phyloP scores from a whole-genome alignment of 2,113 vertebrate species.

The Probosciger aterrimus region DNA sequence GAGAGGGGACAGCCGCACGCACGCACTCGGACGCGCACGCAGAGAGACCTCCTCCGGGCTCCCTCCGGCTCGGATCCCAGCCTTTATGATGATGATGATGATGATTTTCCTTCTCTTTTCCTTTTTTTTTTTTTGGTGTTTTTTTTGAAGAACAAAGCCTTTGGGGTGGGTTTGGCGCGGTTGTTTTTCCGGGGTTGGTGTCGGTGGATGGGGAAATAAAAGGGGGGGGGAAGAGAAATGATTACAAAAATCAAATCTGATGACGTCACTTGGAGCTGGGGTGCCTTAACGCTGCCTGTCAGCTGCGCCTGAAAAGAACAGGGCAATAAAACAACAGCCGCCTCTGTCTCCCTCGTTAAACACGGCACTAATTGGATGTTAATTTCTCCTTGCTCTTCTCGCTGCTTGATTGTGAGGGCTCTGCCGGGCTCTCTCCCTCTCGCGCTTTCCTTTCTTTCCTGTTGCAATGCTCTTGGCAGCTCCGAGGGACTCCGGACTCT shows the following conservation, averaged over 20 bases:
- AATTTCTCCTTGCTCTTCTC: slow-evolving; percentile 73
- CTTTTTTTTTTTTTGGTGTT: neutral
- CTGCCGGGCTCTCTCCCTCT: slow-evolving; percentile 26
- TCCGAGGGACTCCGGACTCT: slow-evolving; percentile 43
- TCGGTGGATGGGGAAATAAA: neutral
- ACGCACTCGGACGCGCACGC: neutral
- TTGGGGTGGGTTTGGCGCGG: slow-evolving; percentile 12
- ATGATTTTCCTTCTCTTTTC: neutral
- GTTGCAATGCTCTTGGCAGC: slow-evolving; percentile 61
- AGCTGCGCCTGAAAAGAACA: slow-evolving; percentile 69
- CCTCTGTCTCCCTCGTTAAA: slow-evolving; percentile 73
- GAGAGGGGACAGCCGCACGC: slow-evolving; percentile 5
- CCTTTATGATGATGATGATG: neutral
- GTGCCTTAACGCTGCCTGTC: slow-evolving; percentile 71
- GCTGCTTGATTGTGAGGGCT: slow-evolving; percentile 67
- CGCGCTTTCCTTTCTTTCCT: slow-evolving; percentile 36
- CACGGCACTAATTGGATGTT: slow-evolving; percentile 73
- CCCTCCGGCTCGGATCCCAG: neutral
- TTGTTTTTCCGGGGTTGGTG: slow-evolving; percentile 1
- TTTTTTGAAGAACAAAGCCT: slow-evolving; percentile 36
- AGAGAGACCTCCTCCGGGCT: neutral
- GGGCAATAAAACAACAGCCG: slow-evolving; percentile 73
- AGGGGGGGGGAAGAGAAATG: neutral
- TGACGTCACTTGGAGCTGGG: slow-evolving; percentile 67
- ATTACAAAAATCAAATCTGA: slow-evolving; percentile 56